Evolutionary conservation across 2,888 invertebrate genomes (phyloP), one percentile per base, ranked within the genome.

Genomic region (Lamellibrachia columna): DNA sequence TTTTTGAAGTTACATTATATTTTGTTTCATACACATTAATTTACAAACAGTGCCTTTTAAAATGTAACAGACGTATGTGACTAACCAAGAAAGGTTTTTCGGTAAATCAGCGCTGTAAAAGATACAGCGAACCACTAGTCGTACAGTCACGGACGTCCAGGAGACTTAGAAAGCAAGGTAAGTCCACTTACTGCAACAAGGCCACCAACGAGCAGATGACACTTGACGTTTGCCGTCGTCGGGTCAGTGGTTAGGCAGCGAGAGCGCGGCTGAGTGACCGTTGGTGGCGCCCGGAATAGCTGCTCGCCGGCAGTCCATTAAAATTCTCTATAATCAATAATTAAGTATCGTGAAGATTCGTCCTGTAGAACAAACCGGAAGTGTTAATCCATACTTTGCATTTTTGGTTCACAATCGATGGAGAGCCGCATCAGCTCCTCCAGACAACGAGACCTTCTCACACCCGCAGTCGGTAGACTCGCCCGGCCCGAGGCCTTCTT

Each of bases 341-440:
- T 75, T 75, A 75, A 75, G 75, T 75, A 75, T 11, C 75, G 75
- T 75, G 75, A 75, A 75, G 75, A 75, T 75, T 75, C 75, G 75
- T 75, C 75, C 22, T 75, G 75, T 75, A 75, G 75, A 75, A 75
- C 22, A n/a, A 75, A 22, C 22, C 75, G 75, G 75, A 75, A 75
- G 22, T 75, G 75, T 75, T 75, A 75, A 75, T 75, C 75, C 75
- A 75, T 75, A 75, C 22, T 75, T 75, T 22, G 75, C 75, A n/a
- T 75, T 75, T 58, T 75, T 75, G 75, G 6, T 75, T 75, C 75
- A 15, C 75, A 22, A 75, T 75, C 22, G 22, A 22, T n/a, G 75
- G 15, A 22, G 75, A 22, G n/a, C 11, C 22, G 3, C 75, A n/a
- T n/a, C 75, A 6, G 75, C 75, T 75, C 75, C n/a, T 9, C 3